Conservation (phyloP, 2,113 vertebrate genomes). For the Python bivittatus region DNA sequence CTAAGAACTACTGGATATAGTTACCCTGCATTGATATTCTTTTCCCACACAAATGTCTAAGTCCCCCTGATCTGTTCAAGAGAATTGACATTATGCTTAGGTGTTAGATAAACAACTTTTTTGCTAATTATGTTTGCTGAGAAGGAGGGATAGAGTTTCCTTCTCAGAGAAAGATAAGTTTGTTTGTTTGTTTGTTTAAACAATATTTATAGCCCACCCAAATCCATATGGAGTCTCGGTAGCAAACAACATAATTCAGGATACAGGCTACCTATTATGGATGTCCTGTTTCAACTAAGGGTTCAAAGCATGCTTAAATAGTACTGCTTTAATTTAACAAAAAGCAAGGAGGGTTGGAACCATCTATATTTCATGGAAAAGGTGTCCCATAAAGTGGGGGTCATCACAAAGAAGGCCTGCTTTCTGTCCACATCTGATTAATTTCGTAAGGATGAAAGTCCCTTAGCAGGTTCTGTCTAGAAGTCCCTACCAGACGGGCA, state of each 20-base stretch:
- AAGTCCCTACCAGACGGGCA: too few relatives aligned
- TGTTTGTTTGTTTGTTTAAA: background rate
- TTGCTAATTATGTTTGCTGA: background rate
- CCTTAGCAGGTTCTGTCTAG: too few relatives aligned
- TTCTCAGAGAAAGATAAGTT: background rate
- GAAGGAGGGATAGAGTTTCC: background rate
- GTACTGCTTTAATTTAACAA: background rate
- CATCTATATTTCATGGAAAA: background rate
- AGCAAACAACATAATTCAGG: background rate
- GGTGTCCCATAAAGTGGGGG: background rate
- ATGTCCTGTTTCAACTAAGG: background rate
- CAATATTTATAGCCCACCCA: background rate
- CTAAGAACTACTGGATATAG: too few relatives aligned
- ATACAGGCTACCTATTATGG: background rate
- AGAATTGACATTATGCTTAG: background rate
- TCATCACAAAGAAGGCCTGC: background rate
- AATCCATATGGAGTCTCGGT: background rate
- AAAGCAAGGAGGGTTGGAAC: background rate
- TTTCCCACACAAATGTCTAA: background rate
- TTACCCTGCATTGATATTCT: background rate
- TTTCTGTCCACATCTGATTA: background rate
- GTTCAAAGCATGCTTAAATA: background rate
- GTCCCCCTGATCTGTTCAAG: background rate
- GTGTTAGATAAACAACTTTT: background rate
- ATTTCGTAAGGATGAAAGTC: background rate